Conservation (phyloP, 1,140 invertebrate genomes). For the Eueides isabella region DNA sequence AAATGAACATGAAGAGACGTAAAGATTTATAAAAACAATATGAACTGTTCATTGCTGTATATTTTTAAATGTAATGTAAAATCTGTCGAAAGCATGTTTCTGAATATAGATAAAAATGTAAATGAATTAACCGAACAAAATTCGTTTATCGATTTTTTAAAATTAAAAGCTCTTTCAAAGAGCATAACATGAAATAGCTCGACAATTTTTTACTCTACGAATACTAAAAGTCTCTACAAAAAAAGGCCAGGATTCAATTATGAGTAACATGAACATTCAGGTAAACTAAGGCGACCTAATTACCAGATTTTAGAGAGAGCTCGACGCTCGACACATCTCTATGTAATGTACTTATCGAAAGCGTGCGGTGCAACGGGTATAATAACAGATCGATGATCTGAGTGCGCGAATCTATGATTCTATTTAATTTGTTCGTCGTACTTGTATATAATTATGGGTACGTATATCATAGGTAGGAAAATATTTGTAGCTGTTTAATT, state of each 20-base stretch:
- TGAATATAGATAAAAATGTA: not conserved
- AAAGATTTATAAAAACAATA: too few species aligned
- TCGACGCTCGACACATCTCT: conserved; percentile 29
- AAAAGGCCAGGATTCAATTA: conserved; percentile 24
- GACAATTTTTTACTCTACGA: not conserved
- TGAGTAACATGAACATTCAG: conserved; percentile 33
- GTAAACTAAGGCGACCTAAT: conserved; percentile 39
- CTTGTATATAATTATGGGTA: not conserved
- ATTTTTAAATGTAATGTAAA: too few species aligned
- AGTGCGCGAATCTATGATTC: conserved; percentile 18
- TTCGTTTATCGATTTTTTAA: not conserved
- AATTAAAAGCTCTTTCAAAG: not conserved
- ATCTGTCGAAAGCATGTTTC: too few species aligned
- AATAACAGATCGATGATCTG: conserved; percentile 34
- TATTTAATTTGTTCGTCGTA: not conserved
- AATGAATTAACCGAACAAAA: not conserved
- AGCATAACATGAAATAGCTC: conserved; percentile 7
- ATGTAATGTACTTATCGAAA: conserved; percentile 36
- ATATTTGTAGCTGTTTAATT: too few species aligned
- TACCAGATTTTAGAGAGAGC: conserved; percentile 40
- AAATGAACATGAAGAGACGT: too few species aligned
- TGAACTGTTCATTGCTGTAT: too few species aligned
- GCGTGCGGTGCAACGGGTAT: conserved; percentile 31
- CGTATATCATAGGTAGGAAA: not conserved
- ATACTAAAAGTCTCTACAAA: conserved; percentile 3